phyloP scores from a whole-genome alignment of 1,140 invertebrate genomes.

The Lethrus apterus region DNA sequence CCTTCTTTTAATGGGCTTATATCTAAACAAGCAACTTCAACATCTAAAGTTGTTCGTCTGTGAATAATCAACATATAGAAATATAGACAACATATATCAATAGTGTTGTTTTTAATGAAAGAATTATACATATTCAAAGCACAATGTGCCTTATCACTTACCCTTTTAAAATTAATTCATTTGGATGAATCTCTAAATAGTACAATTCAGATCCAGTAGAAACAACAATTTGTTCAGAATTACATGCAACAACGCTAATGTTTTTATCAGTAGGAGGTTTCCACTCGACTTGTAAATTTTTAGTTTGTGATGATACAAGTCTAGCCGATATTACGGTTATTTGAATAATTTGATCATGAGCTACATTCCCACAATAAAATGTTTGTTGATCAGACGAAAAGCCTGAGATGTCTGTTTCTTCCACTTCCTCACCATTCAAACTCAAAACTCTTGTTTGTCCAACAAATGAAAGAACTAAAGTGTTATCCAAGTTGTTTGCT shows the following conservation, averaged over 20 bases:
- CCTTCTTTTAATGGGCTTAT: constrained; percentile 72
- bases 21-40: constrained; percentile 96
- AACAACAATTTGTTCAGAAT: constrained; percentile 74
- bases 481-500: constrained; percentile 63
- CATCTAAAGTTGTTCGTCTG: constrained; percentile 64
- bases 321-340: constrained; percentile 68
- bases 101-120: neutral
- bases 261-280: constrained; percentile 63
- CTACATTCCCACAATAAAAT: constrained; percentile 87
- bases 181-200: constrained; percentile 75
- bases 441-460: constrained; percentile 86
- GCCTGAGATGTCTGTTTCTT: constrained; percentile 88
- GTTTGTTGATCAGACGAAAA: constrained; percentile 89
- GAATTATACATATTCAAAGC: neutral
- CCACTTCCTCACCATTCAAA: constrained; percentile 90
- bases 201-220: constrained; percentile 84
- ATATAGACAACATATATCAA: constrained; percentile 10
- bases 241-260: constrained; percentile 85
- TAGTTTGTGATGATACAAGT: constrained; percentile 58
- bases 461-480: constrained; percentile 87
- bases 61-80: constrained; percentile 21
- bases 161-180: constrained; percentile 57
- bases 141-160: constrained; percentile 34
- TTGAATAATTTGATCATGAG: constrained; percentile 65
- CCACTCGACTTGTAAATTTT: constrained; percentile 71